phyloP scores from a whole-genome alignment of 2,888 invertebrate species.

The Troilus luridus region DNA sequence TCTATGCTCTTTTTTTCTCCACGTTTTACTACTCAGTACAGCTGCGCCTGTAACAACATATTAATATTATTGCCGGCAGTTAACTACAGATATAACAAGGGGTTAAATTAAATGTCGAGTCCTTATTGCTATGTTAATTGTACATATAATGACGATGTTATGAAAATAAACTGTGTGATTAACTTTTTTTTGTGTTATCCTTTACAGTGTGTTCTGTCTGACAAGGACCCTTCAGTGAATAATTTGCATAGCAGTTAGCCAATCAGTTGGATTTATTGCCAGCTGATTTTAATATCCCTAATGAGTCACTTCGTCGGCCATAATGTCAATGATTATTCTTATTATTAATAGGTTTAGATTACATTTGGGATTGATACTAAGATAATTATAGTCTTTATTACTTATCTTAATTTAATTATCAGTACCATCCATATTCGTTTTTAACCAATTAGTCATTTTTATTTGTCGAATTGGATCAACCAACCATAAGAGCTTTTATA shows the following conservation, averaged over 20 bases:
- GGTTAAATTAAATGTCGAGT: constrained; percentile 2
- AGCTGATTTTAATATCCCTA: background rate
- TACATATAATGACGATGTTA: background rate
- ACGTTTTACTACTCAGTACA: background rate
- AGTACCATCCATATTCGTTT: no score
- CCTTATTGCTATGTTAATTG: background rate
- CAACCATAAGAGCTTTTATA: no score
- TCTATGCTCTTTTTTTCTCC: constrained; percentile 8
- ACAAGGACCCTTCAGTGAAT: background rate
- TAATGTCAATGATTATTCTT: background rate
- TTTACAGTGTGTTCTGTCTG: background rate
- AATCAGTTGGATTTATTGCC: background rate
- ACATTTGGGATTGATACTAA: no score
- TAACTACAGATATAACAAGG: background rate
- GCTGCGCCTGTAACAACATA: background rate
- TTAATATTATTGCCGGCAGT: background rate
- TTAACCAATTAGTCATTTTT: no score
- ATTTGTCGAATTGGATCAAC: no score
- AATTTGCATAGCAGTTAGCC: background rate
- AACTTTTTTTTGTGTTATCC: background rate
- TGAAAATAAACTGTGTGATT: background rate
- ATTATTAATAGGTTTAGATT: background rate
- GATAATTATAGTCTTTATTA: no score
- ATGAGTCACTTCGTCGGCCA: background rate
- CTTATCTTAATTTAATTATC: no score